A percentile compares a stretch with the other conserved stretches of the same genome.
phyloP scores from a whole-genome alignment of 2,113 vertebrate genomes.

The Lasiurus borealis region DNA sequence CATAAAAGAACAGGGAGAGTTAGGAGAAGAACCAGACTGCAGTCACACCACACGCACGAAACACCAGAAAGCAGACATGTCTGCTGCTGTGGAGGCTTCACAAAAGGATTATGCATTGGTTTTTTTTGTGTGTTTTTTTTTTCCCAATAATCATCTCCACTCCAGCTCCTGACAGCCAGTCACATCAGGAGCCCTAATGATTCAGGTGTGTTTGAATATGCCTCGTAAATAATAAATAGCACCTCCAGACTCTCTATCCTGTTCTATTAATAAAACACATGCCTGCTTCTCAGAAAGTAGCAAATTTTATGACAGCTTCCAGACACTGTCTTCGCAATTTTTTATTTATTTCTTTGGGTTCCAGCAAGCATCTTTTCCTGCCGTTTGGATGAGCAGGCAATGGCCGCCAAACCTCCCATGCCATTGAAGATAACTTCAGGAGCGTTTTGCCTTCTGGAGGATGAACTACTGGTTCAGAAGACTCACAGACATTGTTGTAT shows the following conservation, averaged over 20 bases:
- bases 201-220: constrained; percentile 36
- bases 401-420: background rate
- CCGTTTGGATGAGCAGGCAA: constrained; percentile 23
- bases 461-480: background rate
- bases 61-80: background rate
- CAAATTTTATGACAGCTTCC: constrained; percentile 20
- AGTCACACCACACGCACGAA: background rate
- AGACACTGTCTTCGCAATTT: background rate
- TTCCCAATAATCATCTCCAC: background rate
- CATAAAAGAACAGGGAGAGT: background rate
- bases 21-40: background rate
- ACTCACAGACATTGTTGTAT: background rate
- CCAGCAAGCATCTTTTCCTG: background rate
- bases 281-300: constrained; percentile 22
- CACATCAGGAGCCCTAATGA: background rate
- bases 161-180: background rate
- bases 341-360: background rate
- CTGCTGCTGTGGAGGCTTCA: background rate
- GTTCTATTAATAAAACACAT: constrained; percentile 69
- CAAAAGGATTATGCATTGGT: background rate
- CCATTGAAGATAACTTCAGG: background rate
- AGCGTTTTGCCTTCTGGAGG: background rate
- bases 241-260: constrained; percentile 15
- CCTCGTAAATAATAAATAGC: constrained; percentile 65
- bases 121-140: background rate